Evolutionary conservation across 2,888 invertebrate genomes (phyloP).

Genomic region (Acheta domesticus): DNA sequence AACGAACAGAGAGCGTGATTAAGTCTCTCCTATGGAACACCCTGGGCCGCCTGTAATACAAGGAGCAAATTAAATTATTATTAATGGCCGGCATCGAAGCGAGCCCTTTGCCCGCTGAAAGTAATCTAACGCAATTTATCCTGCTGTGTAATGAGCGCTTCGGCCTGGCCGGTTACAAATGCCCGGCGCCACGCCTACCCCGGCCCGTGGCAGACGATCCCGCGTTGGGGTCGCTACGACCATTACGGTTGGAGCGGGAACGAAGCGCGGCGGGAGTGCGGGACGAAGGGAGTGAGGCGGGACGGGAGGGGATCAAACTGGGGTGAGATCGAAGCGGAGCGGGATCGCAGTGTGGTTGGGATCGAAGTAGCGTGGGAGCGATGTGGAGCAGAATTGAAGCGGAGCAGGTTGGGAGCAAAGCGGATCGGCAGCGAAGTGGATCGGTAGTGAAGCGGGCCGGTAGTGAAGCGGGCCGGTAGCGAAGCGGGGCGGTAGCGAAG

Average conservation of each 20-base stretch:
- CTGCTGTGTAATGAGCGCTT: neutral
- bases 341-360: too few relatives aligned
- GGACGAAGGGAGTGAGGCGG: neutral
- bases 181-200: neutral
- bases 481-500: too few relatives aligned
- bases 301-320: too few relatives aligned
- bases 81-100: neutral
- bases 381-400: too few relatives aligned
- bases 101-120: neutral
- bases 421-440: too few relatives aligned
- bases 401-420: too few relatives aligned
- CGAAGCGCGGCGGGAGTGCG: neutral
- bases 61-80: conserved; percentile 18
- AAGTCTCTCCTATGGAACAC: neutral
- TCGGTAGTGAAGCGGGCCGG: too few relatives aligned
- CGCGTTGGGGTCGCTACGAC: neutral
- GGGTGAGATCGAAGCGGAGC: too few relatives aligned
- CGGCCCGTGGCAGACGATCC: neutral
- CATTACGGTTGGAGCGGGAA: neutral
- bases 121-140: neutral
- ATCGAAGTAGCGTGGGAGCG: too few relatives aligned
- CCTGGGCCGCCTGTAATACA: neutral
- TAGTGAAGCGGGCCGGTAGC: too few relatives aligned
- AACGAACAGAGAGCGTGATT: neutral
- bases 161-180: neutral